Percentiles rank a stretch among this genome's conserved stretches.
Evolutionary conservation across 2,113 vertebrate genomes (phyloP).

Genomic region (Microtus montanus): DNA sequence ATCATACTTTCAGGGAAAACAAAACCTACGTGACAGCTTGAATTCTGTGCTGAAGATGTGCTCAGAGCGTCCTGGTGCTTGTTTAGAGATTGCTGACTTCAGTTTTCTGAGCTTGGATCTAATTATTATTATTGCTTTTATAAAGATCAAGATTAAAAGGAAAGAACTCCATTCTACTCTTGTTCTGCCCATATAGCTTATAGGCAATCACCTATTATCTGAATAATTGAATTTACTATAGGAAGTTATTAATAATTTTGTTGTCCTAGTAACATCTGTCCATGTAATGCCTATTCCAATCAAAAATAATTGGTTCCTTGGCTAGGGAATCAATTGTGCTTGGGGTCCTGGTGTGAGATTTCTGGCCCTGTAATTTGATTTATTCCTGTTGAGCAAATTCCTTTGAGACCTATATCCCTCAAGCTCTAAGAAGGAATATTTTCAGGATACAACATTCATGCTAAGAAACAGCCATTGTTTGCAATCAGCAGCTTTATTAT

Average conservation of each 20-base stretch:
- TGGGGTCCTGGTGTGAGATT: slow-evolving; percentile 2
- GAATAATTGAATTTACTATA: slow-evolving; percentile 59
- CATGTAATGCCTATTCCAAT: slow-evolving; percentile 39
- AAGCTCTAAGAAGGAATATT: slow-evolving; percentile 36
- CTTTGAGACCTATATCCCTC: slow-evolving; percentile 46
- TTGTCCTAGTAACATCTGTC: slow-evolving; percentile 39
- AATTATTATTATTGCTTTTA: background rate
- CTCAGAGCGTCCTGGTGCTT: background rate
- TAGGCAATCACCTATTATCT: background rate
- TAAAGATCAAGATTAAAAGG: slow-evolving; percentile 13
- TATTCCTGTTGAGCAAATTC: slow-evolving; percentile 48
- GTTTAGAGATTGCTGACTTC: background rate
- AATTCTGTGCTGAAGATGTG: background rate
- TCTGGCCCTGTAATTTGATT: slow-evolving; percentile 39
- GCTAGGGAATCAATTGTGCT: background rate
- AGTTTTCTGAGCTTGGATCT: background rate
- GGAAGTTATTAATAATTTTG: slow-evolving; percentile 69
- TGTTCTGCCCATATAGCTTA: background rate
- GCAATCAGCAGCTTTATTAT: slow-evolving; percentile 46
- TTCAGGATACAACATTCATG: background rate
- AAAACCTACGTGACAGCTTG: background rate
- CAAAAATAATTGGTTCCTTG: slow-evolving; percentile 65
- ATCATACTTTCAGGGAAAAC: background rate
- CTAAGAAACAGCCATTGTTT: slow-evolving; percentile 28
- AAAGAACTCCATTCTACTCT: background rate